phyloP scores from a whole-genome alignment of 2,888 invertebrate genomes.

The Pristionchus japonicus region DNA sequence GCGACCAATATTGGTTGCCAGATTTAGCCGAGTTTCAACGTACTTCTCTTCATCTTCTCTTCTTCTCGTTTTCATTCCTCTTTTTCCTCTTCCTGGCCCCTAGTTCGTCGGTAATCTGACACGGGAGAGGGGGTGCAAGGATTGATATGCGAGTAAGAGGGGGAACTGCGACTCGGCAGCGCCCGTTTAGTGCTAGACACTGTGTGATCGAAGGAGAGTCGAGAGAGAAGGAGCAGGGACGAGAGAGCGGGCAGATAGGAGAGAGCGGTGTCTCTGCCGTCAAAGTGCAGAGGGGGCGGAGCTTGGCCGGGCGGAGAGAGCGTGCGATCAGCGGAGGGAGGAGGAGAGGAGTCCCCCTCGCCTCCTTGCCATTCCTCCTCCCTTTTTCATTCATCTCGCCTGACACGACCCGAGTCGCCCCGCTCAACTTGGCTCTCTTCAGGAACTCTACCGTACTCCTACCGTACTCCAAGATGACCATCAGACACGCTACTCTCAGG shows the following conservation, averaged over 20 bases:
- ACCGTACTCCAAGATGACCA: not conserved
- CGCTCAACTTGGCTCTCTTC: not conserved
- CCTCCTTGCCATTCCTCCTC: conserved; percentile 17
- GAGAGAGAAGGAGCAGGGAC: not conserved
- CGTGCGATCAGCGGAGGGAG: conserved; percentile 33
- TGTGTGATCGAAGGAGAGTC: not conserved
- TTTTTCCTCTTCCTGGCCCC: not conserved
- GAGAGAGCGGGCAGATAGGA: not conserved
- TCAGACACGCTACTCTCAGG: conserved; percentile 13
- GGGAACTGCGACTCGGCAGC: conserved; percentile 21
- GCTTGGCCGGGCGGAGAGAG: conserved; percentile 8
- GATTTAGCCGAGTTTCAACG: not conserved
- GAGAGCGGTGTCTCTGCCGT: conserved; percentile 21
- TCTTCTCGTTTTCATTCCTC: not conserved
- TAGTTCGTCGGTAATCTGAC: conserved; percentile 23
- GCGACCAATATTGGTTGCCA: not conserved
- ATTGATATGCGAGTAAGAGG: conserved; percentile 11
- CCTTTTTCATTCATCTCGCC: conserved; percentile 34
- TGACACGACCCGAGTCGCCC: not conserved
- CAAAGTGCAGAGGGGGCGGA: conserved; percentile 33
- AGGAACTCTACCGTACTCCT: not conserved
- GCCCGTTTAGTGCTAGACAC: not conserved
- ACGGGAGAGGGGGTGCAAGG: not conserved
- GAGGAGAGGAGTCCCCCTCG: not conserved
- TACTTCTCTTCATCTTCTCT: not conserved